A percentile compares a stretch with the other conserved stretches of the same genome.
Conservation (phyloP, 2,797 vertebrate species). For the Gymnothorax reevesii region DNA sequence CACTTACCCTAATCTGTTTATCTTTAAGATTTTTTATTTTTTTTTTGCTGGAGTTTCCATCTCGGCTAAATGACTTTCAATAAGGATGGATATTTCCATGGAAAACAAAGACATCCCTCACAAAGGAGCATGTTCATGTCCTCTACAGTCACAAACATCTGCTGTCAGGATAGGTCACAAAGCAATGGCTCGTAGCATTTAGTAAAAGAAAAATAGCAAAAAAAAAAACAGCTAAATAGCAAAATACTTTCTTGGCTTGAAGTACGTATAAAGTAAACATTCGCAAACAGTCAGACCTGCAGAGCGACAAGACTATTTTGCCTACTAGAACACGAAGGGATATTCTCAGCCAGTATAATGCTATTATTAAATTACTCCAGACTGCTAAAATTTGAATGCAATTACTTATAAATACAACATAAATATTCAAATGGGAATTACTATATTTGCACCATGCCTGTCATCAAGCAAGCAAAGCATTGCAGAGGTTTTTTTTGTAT, state of each 20-base stretch:
- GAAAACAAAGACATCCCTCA: conserved; percentile 56
- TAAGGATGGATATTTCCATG: conserved; percentile 60
- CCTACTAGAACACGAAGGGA: background rate
- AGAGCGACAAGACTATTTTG: background rate
- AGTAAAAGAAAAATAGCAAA: conserved; percentile 8
- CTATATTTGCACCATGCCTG: background rate
- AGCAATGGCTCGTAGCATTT: conserved; percentile 29
- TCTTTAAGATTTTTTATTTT: conserved; percentile 44
- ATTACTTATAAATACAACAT: conserved; percentile 7
- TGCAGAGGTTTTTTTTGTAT: background rate
- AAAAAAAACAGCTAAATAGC: no score
- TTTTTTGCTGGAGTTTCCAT: conserved; percentile 1
- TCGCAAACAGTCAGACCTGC: background rate
- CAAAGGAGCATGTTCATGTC: background rate
- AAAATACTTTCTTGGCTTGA: background rate
- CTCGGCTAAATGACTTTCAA: conserved; percentile 60
- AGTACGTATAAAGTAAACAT: background rate
- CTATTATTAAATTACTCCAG: background rate
- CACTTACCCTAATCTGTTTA: conserved; percentile 60
- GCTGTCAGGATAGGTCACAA: conserved; percentile 64
- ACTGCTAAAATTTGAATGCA: background rate
- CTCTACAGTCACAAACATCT: conserved; percentile 35
- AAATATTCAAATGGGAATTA: background rate
- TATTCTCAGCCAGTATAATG: background rate
- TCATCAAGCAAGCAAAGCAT: background rate